Conservation (phyloP, 2,797 vertebrate species). For the Manis pentadactyla region DNA sequence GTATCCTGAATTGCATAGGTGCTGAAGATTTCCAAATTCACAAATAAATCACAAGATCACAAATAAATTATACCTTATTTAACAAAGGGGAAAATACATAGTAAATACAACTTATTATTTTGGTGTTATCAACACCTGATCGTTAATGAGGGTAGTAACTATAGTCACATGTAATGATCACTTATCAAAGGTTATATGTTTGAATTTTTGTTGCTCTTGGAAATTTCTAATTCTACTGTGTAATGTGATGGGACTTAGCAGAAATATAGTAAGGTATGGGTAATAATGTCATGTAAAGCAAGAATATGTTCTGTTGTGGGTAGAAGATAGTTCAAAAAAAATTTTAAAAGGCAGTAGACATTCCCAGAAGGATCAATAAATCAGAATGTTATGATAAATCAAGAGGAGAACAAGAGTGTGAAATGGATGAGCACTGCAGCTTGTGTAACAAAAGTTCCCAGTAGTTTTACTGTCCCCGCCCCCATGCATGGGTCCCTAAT, state of each 20-base stretch:
- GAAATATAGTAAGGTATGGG: background rate
- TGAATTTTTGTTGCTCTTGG: background rate
- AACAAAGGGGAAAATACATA: background rate
- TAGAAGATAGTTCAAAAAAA: background rate
- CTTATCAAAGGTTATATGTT: background rate
- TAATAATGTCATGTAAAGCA: background rate
- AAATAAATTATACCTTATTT: background rate
- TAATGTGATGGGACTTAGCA: background rate
- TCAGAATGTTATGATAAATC: background rate
- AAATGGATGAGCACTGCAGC: background rate
- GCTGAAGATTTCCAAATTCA: background rate
- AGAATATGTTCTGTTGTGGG: background rate
- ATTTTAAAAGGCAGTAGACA: background rate
- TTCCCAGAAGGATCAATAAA: background rate
- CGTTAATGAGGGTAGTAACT: background rate
- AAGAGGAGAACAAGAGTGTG: background rate
- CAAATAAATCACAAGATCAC: background rate
- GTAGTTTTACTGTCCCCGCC: background rate
- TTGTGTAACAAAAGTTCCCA: background rate
- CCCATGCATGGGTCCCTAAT: background rate
- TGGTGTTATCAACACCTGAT: background rate
- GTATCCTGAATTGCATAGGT: background rate
- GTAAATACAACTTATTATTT: background rate
- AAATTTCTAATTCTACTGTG: background rate
- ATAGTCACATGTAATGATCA: background rate